These are phyloP conservation scores for Melanocharis versteri DNA, from an alignment of 2,113 vertebrate genomes.

Conservation along the genomic window DNA sequence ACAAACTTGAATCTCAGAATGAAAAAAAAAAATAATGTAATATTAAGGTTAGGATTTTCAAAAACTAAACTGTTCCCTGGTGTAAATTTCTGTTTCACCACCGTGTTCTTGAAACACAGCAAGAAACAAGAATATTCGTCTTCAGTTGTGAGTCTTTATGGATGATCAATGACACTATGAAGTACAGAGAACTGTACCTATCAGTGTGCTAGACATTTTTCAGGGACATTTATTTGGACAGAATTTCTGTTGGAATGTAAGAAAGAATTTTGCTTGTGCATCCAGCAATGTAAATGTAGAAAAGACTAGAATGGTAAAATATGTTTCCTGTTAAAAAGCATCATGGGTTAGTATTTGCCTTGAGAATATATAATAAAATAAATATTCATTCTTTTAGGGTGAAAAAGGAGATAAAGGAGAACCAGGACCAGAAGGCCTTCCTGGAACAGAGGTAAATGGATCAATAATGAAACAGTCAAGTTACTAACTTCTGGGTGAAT, in stretches of 20 bases:
- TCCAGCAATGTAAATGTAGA: background rate
- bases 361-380: background rate
- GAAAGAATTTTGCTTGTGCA: background rate
- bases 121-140: background rate
- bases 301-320: background rate
- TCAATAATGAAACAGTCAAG: background rate
- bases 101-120: background rate
- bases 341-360: background rate
- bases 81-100: background rate
- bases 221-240: background rate
- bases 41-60: background rate
- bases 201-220: background rate
- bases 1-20: background rate
- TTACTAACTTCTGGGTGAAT: background rate
- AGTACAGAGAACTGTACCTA: background rate
- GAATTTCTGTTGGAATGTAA: background rate
- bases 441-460: constrained; percentile 71
- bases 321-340: background rate
- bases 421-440: constrained; percentile 66
- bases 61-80: background rate
- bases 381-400: constrained; percentile 68
- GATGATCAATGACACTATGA: background rate
- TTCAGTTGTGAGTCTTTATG: background rate
- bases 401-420: constrained; percentile 77
- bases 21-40: background rate